phyloP scores from a whole-genome alignment of 2,113 vertebrate genomes.

The Chamaea fasciata region DNA sequence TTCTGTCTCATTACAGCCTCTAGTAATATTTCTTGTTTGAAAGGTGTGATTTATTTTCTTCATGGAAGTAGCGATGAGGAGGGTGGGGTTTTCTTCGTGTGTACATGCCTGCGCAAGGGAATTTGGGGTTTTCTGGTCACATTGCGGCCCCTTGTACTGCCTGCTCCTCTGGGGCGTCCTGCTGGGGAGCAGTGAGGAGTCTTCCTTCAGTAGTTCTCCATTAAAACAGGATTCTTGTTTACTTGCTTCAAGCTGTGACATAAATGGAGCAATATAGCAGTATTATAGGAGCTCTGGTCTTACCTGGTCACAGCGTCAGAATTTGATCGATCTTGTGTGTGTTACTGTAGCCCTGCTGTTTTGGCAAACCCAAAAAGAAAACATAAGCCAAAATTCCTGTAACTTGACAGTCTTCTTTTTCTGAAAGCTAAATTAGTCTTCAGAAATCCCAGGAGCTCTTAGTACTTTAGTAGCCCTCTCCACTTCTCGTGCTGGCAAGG shows the following conservation, averaged over 20 bases:
- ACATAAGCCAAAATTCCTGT: not conserved
- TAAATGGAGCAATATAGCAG: not conserved
- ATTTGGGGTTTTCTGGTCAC: not conserved
- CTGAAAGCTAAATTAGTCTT: not conserved
- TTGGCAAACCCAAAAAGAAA: not conserved
- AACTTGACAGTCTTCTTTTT: not conserved
- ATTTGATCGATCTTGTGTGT: accelerated
- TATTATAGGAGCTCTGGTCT: not conserved
- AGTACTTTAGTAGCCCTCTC: not conserved
- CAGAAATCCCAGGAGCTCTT: not conserved
- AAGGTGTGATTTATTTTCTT: not conserved
- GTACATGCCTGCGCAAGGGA: accelerated
- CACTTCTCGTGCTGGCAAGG: not conserved
- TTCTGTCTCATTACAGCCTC: not conserved
- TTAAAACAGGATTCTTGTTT: not conserved
- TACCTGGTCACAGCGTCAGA: not conserved
- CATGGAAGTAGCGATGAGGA: not conserved
- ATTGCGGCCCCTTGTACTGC: accelerated
- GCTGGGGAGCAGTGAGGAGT: not conserved
- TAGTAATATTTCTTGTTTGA: not conserved
- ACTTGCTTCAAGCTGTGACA: not conserved
- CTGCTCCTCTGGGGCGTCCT: not conserved
- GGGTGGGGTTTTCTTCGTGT: not conserved
- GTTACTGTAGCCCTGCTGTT: not conserved
- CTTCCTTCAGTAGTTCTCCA: not conserved